phyloP scores from a whole-genome alignment of 2,888 invertebrate genomes.

The Xylota segnis region DNA sequence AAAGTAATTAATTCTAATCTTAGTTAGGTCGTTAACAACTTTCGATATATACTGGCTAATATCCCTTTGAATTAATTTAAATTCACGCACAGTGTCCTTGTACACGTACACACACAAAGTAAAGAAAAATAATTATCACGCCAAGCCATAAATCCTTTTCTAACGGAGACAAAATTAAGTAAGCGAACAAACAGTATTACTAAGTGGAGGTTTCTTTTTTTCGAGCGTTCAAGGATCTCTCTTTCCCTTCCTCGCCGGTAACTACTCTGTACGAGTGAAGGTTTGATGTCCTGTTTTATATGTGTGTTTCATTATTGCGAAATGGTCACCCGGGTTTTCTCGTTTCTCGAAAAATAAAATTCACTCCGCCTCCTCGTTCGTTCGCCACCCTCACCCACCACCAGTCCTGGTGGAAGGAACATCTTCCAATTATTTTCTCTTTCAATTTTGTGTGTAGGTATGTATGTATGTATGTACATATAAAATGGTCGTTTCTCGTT shows the following conservation, averaged over 20 bases:
- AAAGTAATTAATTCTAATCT: not conserved
- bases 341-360: slow-evolving; percentile 47
- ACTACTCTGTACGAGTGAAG: not conserved
- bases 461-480: slow-evolving; percentile 16
- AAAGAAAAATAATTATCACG: slow-evolving; percentile 43
- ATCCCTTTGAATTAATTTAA: not conserved
- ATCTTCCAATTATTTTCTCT: slow-evolving; percentile 68
- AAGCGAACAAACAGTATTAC: slow-evolving; percentile 41
- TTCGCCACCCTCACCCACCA: not conserved
- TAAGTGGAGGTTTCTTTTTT: slow-evolving; percentile 15
- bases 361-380: not conserved
- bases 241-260: not conserved
- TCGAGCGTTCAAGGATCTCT: not conserved
- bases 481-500: slow-evolving; percentile 46
- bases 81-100: not conserved
- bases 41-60: not conserved
- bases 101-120: not conserved
- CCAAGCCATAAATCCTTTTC: slow-evolving; percentile 40
- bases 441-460: slow-evolving; percentile 45
- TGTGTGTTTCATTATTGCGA: slow-evolving; percentile 56
- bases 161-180: slow-evolving; percentile 56
- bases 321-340: slow-evolving; percentile 59
- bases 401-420: not conserved
- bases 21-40: not conserved
- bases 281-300: slow-evolving; percentile 56